Base-by-base conservation (phyloP, 2,113 vertebrate genomes). In the Sylvilagus bachmani region DNA sequence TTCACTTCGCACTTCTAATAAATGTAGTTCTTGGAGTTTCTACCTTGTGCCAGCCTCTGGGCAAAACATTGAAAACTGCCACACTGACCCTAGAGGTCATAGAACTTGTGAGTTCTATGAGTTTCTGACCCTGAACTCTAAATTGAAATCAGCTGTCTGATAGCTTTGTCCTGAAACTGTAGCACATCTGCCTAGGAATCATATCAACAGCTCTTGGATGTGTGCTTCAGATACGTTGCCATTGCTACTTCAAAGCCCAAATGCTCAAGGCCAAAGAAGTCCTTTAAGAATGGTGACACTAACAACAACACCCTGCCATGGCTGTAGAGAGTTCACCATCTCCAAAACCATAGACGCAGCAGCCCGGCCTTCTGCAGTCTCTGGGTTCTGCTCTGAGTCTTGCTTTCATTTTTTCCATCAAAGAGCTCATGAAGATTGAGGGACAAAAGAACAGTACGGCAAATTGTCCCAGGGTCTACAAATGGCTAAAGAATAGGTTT, bases 381-480 rank as follows among this genome's bases (percentile, higher is more conserved):
- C 27, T 9, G 1, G 11, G 49, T 44, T 94, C 83, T 78, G 25
- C 67, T 86, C 69, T 44, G 22, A 3, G 11, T 58, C 62, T 90
- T 61, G n/a, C 49, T 82, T 96, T 90, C 78, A 13, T 66, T 73
- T 64, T 87, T 81, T 93, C 36, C 49, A 33, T 88, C 90, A 62
- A 82, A 94, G 64, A 75, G 27, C 25, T 74, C 51, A 0, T 69
- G 36, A 80, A 82, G 74, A 38, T 21, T 79, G 53, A 49, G 16
- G 27, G 64, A 92, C 38, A 69, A 89, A 90, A 62, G 62, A 88
- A 62, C 49, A 51, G 31, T 22, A 25, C 12, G 51, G 53, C 61
- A 78, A 74, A 27, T 66, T 85, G 36, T 58, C 84, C 51, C 64
- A 13, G 31, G 24, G 22, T 64, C 74, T 14, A 17, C 85, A 87